A percentile compares a stretch with the other conserved stretches of the same genome.
Evolutionary conservation across 2,888 invertebrate genomes (phyloP).

Genomic region (Apomyelois bistriatella): DNA sequence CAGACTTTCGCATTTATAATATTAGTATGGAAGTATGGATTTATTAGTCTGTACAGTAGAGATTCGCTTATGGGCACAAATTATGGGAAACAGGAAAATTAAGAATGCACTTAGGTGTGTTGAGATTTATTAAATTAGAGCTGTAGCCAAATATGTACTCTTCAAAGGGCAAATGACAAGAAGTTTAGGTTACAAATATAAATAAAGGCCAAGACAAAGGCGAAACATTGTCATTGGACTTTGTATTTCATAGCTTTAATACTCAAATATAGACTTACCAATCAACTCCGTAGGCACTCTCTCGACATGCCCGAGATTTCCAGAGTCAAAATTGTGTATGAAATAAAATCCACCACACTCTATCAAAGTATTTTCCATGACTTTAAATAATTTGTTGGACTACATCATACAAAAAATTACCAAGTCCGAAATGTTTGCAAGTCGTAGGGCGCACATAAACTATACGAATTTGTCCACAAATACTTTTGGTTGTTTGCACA

Average conservation of each 20-base stretch:
- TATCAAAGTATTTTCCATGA: slow-evolving; percentile 74
- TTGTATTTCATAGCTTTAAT: slow-evolving; percentile 27
- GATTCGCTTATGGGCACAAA: no score
- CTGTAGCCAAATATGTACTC: slow-evolving; percentile 5
- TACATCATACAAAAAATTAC: slow-evolving; percentile 69
- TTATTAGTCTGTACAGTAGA: no score
- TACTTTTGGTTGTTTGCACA: slow-evolving; percentile 56
- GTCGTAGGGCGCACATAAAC: slow-evolving; percentile 49
- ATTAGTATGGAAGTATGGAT: no score
- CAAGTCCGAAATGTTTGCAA: slow-evolving; percentile 48
- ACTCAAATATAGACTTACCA: slow-evolving; percentile 56
- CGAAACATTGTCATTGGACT: slow-evolving; percentile 32
- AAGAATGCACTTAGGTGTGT: slow-evolving; percentile 17
- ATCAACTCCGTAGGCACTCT: slow-evolving; percentile 81
- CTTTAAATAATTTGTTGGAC: slow-evolving; percentile 51
- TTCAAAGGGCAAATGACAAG: slow-evolving; percentile 13
- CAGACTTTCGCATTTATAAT: no score
- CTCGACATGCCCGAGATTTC: slow-evolving; percentile 91
- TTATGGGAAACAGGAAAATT: background rate
- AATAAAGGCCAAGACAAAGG: slow-evolving; percentile 31
- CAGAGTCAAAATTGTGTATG: slow-evolving; percentile 94
- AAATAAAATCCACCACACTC: slow-evolving; percentile 88
- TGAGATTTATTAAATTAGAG: slow-evolving; percentile 21
- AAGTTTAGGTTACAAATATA: background rate
- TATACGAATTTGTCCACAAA: slow-evolving; percentile 60